phyloP scores from a whole-genome alignment of 2,888 invertebrate species.

The Hydrotaea cyrtoneurina region DNA sequence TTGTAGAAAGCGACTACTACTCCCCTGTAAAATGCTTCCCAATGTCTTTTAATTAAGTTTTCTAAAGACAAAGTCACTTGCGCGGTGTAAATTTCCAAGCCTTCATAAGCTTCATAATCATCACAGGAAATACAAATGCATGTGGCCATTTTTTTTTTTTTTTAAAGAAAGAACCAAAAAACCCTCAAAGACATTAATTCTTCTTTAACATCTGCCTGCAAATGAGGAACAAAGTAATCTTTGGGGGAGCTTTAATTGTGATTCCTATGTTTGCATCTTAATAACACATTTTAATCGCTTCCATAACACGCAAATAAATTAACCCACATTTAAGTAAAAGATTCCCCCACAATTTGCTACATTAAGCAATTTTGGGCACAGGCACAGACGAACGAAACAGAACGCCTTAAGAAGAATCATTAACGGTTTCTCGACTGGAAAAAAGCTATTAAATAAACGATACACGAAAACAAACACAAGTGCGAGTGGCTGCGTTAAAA shows the following conservation, averaged over 20 bases:
- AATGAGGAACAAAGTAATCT: not conserved
- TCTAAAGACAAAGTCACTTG: no score
- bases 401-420: slow-evolving; percentile 27
- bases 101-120: no score
- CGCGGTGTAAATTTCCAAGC: no score
- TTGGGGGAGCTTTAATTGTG: not conserved
- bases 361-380: not conserved
- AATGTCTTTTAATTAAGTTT: no score
- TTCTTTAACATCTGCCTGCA: no score
- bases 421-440: not conserved
- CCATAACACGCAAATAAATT: slow-evolving; percentile 32
- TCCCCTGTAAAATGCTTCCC: no score
- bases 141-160: no score
- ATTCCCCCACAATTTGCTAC: slow-evolving; percentile 5
- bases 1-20: no score
- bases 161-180: no score
- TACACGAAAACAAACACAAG: slow-evolving; percentile 13
- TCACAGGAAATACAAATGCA: no score
- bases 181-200: no score
- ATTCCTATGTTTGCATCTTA: slow-evolving; percentile 3
- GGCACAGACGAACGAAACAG: not conserved
- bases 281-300: slow-evolving; percentile 5
- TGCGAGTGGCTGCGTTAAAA: not conserved
- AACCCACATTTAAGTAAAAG: slow-evolving; percentile 20
- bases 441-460: slow-evolving; percentile 19